These are phyloP conservation scores for Urocitellus parryii DNA, from an alignment of 2,113 vertebrate genomes.

Conservation along the genomic window DNA sequence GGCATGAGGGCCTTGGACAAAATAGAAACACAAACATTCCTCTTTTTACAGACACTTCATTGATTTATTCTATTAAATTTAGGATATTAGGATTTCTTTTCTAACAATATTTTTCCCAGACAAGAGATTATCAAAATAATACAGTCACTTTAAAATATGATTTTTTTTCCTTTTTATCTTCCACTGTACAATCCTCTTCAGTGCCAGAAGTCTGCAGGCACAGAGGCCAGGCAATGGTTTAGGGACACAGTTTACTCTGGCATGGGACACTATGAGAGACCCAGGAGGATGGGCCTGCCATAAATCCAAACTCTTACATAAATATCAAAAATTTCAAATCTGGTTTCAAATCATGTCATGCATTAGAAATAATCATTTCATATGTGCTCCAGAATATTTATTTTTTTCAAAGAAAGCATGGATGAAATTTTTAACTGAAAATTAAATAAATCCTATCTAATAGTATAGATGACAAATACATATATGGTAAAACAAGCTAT, in stretches of 20 bases:
- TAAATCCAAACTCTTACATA: not conserved
- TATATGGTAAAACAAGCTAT: not conserved
- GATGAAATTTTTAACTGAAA: conserved; percentile 11
- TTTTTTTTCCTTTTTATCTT: not conserved
- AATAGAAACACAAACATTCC: not conserved
- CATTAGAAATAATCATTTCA: not conserved
- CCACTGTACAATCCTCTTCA: not conserved
- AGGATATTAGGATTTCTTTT: not conserved
- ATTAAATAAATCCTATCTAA: conserved; percentile 16
- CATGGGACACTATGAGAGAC: not conserved
- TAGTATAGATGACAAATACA: not conserved
- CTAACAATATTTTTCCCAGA: not conserved
- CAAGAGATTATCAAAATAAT: conserved; percentile 17
- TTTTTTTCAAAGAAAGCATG: conserved; percentile 9
- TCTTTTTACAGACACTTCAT: not conserved
- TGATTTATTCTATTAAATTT: not conserved
- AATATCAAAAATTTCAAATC: not conserved
- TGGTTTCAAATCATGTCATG: not conserved
- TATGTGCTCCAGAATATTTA: not conserved
- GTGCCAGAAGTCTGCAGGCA: not conserved
- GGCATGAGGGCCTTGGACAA: not conserved
- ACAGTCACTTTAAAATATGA: not conserved
- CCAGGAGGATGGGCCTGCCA: too few species aligned
- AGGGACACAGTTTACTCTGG: not conserved
- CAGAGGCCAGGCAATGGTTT: too few species aligned